These are phyloP conservation scores for Ianthella basta DNA, from an alignment of 37 sponge, comb jelly and placozoan genomes.

Conservation along the genomic window DNA sequence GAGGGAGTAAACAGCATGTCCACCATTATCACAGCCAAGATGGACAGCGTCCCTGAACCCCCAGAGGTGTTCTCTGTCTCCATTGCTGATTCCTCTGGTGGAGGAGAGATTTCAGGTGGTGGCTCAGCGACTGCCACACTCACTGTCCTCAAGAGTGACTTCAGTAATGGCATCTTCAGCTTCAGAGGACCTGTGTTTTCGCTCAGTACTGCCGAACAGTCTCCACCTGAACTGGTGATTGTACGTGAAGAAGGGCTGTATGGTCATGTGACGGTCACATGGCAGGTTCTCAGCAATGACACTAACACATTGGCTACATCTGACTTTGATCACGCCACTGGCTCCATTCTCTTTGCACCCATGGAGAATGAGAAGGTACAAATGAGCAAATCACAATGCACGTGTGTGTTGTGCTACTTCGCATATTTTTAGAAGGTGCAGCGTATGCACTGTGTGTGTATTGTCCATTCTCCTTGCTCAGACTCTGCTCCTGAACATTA, in stretches of 20 bases:
- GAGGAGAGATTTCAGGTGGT: slow-evolving; percentile 32
- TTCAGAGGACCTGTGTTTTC: slow-evolving; percentile 46
- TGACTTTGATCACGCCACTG: slow-evolving; percentile 63
- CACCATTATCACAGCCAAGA: slow-evolving; percentile 52
- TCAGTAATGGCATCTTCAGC: slow-evolving; percentile 74
- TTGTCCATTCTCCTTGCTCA: slow-evolving; percentile 11
- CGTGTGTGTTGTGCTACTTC: neutral
- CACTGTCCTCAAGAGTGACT: slow-evolving; percentile 78
- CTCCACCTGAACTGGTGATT: slow-evolving; percentile 34
- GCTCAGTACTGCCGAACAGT: slow-evolving; percentile 24
- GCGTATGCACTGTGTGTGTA: neutral
- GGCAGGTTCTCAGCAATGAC: slow-evolving; percentile 39
- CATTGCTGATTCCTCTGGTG: slow-evolving; percentile 46
- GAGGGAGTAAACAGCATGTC: neutral
- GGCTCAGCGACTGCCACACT: slow-evolving; percentile 17
- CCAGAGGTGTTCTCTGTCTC: slow-evolving; percentile 45
- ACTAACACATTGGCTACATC: slow-evolving; percentile 8
- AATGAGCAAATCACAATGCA: neutral
- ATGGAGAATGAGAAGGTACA: slow-evolving; percentile 24
- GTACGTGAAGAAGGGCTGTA: slow-evolving; percentile 43
- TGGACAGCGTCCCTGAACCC: slow-evolving; percentile 73
- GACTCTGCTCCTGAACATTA: slow-evolving; percentile 19
- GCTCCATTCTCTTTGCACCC: slow-evolving; percentile 45
- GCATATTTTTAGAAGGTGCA: neutral
- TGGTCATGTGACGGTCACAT: slow-evolving; percentile 58